A percentile compares a stretch with the other conserved stretches of the same genome.
These are phyloP conservation scores for Melanotaenia boesemani DNA, from an alignment of 2,797 vertebrate species.

Conservation along the genomic window DNA sequence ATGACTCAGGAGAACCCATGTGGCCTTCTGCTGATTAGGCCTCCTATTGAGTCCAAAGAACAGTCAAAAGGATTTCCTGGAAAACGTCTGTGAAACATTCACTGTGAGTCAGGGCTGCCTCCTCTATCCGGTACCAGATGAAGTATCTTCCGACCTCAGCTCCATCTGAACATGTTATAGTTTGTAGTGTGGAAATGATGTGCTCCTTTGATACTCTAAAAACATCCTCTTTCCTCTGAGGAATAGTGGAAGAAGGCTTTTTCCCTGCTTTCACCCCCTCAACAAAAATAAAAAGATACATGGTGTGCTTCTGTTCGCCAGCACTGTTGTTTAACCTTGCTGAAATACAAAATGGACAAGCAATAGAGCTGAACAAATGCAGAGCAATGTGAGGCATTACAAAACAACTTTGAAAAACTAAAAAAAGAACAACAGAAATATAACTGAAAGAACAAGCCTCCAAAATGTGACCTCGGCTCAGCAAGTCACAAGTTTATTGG, in stretches of 20 bases:
- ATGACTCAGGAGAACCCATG: slow-evolving; percentile 78
- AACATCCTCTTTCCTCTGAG: slow-evolving; percentile 64
- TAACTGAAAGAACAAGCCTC: slow-evolving; percentile 51
- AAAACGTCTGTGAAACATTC: slow-evolving; percentile 74
- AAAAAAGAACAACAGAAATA: slow-evolving; percentile 70
- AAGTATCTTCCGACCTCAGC: slow-evolving; percentile 73
- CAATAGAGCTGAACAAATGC: slow-evolving; percentile 75
- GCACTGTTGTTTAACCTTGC: slow-evolving; percentile 75
- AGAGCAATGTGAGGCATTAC: slow-evolving; percentile 63
- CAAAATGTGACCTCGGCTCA: slow-evolving; percentile 50
- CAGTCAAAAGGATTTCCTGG: slow-evolving; percentile 79
- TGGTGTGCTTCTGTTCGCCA: slow-evolving; percentile 65
- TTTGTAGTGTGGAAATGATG: slow-evolving; percentile 75
- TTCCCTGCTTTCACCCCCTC: slow-evolving; percentile 65
- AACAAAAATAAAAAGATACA: slow-evolving; percentile 77
- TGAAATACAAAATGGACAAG: slow-evolving; percentile 78
- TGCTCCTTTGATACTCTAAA: slow-evolving; percentile 77
- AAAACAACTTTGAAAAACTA: slow-evolving; percentile 71
- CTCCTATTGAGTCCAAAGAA: slow-evolving; percentile 79
- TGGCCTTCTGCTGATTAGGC: slow-evolving; percentile 81
- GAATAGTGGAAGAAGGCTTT: slow-evolving; percentile 72
- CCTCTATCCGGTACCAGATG: slow-evolving; percentile 69
- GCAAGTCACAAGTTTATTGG: slow-evolving; percentile 46
- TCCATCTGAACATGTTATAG: slow-evolving; percentile 71
- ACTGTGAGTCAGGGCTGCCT: slow-evolving; percentile 62